phyloP scores from a whole-genome alignment of 2,113 vertebrate genomes.

The Poecilia latipinna region DNA sequence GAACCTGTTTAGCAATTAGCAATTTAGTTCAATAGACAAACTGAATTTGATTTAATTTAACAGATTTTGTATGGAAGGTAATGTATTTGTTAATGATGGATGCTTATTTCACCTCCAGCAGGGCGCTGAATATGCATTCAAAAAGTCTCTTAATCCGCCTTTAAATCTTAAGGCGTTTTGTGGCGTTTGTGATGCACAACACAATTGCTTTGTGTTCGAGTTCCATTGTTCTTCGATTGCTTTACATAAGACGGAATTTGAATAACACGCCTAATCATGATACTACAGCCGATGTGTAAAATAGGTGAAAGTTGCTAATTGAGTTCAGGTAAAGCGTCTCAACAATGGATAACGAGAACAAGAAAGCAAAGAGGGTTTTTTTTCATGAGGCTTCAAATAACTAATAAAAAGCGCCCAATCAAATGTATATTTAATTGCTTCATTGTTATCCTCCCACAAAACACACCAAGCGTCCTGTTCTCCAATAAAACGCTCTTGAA shows the following conservation, averaged over 20 bases:
- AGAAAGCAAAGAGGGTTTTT: neutral
- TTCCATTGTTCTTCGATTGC: constrained; percentile 64
- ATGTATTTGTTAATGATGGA: constrained; percentile 52
- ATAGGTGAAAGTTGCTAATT: constrained; percentile 14
- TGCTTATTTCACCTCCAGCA: constrained; percentile 76
- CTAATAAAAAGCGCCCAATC: neutral
- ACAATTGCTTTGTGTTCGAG: constrained; percentile 74
- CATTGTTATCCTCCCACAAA: neutral
- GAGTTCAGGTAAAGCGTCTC: neutral
- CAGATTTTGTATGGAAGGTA: constrained; percentile 43
- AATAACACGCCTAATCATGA: constrained; percentile 20
- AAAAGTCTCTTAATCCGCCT: constrained; percentile 66
- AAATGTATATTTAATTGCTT: constrained; percentile 8
- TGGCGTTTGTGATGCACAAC: constrained; percentile 74
- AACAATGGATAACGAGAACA: neutral
- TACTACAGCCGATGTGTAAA: constrained; percentile 45
- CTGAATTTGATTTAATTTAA: neutral
- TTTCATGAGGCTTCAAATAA: neutral
- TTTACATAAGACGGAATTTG: constrained; percentile 55
- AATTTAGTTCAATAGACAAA: too few relatives aligned
- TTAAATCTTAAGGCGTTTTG: constrained; percentile 53
- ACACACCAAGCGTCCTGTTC: constrained; percentile 9
- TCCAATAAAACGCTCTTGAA: constrained; percentile 18
- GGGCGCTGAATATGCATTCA: constrained; percentile 75
- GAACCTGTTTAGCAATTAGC: too few relatives aligned